phyloP scores from a whole-genome alignment of 2,113 vertebrate species.

The Girardinichthys multiradiatus region DNA sequence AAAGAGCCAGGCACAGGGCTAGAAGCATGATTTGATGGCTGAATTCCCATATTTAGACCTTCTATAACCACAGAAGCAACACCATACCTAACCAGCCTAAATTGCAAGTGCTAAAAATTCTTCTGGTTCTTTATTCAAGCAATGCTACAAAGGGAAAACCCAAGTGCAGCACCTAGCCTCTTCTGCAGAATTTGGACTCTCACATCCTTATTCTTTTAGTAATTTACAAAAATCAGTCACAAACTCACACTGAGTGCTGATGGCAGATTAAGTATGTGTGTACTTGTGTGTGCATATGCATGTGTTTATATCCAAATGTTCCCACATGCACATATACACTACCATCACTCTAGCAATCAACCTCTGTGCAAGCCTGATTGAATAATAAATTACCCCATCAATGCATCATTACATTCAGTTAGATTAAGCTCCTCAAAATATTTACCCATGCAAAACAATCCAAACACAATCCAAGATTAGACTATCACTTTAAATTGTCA shows the following conservation, averaged over 20 bases:
- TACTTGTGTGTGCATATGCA: constrained; percentile 1
- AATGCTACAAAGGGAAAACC: constrained; percentile 18
- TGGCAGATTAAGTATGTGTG: constrained; percentile 26
- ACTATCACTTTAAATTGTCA: constrained; percentile 77
- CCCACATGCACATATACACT: constrained; percentile 49
- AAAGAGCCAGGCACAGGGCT: constrained; percentile 27
- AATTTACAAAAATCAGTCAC: constrained; percentile 68
- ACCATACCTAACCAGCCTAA: constrained; percentile 38
- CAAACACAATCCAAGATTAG: constrained; percentile 79
- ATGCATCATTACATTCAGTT: constrained; percentile 82
- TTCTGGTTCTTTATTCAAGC: constrained; percentile 41
- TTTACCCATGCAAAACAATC: constrained; percentile 86
- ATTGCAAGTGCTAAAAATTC: constrained; percentile 52
- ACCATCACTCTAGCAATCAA: constrained; percentile 79
- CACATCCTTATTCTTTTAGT: constrained; percentile 75
- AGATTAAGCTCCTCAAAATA: constrained; percentile 83
- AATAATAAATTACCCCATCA: constrained; percentile 85
- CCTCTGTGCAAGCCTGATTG: constrained; percentile 74
- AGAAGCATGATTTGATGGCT: constrained; percentile 13
- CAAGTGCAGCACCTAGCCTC: constrained; percentile 11
- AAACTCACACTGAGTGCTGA: constrained; percentile 46
- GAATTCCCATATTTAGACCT: constrained; percentile 44
- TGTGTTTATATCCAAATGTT: constrained; percentile 20
- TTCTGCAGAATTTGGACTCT: constrained; percentile 56
- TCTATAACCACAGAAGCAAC: constrained; percentile 38